Evolutionary conservation across 2,113 vertebrate species (phyloP).

Genomic region (Stegastes partitus): DNA sequence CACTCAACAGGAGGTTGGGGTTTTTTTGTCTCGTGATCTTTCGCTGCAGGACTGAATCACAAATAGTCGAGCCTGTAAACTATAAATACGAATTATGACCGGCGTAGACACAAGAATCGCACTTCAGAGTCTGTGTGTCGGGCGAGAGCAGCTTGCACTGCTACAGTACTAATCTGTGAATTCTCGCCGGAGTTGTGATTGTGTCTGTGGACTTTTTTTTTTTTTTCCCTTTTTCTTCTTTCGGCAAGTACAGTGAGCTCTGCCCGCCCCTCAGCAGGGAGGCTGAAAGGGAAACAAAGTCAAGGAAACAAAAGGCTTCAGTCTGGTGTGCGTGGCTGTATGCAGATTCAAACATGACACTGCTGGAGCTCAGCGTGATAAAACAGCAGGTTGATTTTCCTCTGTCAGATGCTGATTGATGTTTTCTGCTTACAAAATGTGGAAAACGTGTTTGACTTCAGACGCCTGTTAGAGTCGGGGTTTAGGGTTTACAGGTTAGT

Average conservation of each 20-base stretch:
- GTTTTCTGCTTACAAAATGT: not conserved
- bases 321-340: too few relatives aligned
- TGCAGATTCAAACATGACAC: too few relatives aligned
- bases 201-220: constrained; percentile 36
- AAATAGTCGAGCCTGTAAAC: not conserved
- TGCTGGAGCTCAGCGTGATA: not conserved
- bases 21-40: not conserved
- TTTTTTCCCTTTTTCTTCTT: constrained; percentile 13
- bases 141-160: constrained; percentile 59
- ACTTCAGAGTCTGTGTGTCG: constrained; percentile 13
- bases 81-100: constrained; percentile 28
- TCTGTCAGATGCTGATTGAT: constrained; percentile 3
- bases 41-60: constrained; percentile 6
- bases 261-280: constrained; percentile 15
- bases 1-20: too few relatives aligned
- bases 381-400: not conserved
- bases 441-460: not conserved
- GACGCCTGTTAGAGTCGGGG: too few relatives aligned
- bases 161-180: constrained; percentile 54
- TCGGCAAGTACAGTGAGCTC: constrained; percentile 49
- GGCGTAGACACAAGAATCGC: constrained; percentile 1
- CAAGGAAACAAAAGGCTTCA: constrained; percentile 32
- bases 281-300: constrained; percentile 41
- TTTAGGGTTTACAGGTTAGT: too few relatives aligned
- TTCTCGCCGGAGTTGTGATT: constrained; percentile 69